These are phyloP conservation scores for Drosophila neocordata DNA, from an alignment of 1,140 invertebrate genomes.

Conservation along the genomic window DNA sequence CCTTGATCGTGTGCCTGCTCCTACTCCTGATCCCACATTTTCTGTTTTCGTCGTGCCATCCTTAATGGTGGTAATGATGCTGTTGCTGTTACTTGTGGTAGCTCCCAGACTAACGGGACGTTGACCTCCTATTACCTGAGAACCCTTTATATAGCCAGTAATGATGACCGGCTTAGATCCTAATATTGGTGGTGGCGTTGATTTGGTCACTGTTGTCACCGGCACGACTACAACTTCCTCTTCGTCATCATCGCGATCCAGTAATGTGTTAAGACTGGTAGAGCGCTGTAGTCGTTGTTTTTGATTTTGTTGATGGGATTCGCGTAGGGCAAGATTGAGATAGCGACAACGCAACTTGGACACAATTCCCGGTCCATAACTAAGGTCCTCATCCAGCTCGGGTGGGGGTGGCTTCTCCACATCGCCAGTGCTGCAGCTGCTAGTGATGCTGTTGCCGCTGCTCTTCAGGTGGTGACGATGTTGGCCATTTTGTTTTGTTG, in stretches of 20 bases:
- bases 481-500: constrained; percentile 75
- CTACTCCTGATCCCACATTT: constrained; percentile 16
- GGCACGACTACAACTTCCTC: constrained; percentile 39
- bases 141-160: constrained; percentile 44
- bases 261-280: constrained; percentile 91
- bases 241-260: constrained; percentile 86
- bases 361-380: constrained; percentile 96
- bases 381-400: constrained; percentile 87
- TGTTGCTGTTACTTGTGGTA: background rate
- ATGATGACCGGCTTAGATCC: constrained; percentile 47
- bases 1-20: constrained; percentile 54
- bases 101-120: constrained; percentile 46
- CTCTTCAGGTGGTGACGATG: constrained; percentile 62
- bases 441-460: constrained; percentile 44
- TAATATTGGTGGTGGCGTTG: constrained; percentile 53
- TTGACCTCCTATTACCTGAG: constrained; percentile 32
- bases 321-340: constrained; percentile 90
- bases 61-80: constrained; percentile 16
- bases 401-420: constrained; percentile 4
- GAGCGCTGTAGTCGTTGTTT: constrained; percentile 88
- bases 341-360: constrained; percentile 93
- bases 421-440: constrained; percentile 12
- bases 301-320: constrained; percentile 86
- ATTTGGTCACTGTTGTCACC: constrained; percentile 30
- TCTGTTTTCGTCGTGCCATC: background rate